Evolutionary conservation across 2,797 vertebrate genomes (phyloP), one percentile per base, ranked within the genome.

Genomic region (Toxotes lorentzi): DNA sequence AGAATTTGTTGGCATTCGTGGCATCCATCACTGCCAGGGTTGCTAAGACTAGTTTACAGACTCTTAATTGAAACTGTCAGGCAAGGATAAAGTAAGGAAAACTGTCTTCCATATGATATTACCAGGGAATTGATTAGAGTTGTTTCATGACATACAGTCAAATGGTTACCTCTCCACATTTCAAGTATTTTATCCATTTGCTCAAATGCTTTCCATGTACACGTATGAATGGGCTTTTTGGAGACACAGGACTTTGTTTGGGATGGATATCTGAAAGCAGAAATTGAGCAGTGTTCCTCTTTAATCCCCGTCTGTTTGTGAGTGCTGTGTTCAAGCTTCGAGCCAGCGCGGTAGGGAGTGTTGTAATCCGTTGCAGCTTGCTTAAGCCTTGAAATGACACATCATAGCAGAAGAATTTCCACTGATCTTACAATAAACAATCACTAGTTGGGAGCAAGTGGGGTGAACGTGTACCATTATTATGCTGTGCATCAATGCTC

Each of bases 401-500:
- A 77, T 80, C 54, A 32, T 35, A 30, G 57, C 56, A 66, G 45
- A 81, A 51, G 56, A 54, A 73, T 76, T 67, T 53, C 17, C 35
- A 83, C 76, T 76, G 80, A 88, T 88, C 83, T 64, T 11, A 34
- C 30, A 70, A 63, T 72, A 80, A 81, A 81, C 77, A 76, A 16
- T 80, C 19, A 30, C 48, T n/a, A 43, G 57, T 64, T 43, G 12
- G 35, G 60, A 70, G 45, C 69, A 79, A 77, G 70, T 41, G 45
- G 58, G 76, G 66, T 67, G 66, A 79, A 53, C 12, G 4, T 38
- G 59, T 45, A 34, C 56, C 57, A 62, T 76, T 73, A 40, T 47
- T 64, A 76, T 48, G 65, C 70, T 58, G 57, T 32, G 66, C 57
- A 45, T 58, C 32, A 21, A 5, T 34, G 53, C 73, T 51, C 41